Conservation (phyloP, 1,140 invertebrate species). For the Brachionus paranguensis region DNA sequence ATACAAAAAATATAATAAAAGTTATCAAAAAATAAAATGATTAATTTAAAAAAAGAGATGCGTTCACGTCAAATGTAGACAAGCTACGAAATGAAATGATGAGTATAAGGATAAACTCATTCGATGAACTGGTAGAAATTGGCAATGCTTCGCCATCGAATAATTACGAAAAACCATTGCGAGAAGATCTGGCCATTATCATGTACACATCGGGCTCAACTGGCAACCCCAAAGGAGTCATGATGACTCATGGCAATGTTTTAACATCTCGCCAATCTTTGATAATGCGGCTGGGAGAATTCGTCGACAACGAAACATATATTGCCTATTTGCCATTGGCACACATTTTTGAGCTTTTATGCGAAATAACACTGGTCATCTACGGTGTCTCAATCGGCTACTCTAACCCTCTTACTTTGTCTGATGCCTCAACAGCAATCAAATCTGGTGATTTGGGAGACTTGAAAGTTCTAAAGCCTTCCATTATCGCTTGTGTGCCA, state of each 20-base stretch:
- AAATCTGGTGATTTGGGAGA: slow-evolving; percentile 77
- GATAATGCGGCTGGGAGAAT: neutral
- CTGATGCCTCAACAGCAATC: slow-evolving; percentile 88
- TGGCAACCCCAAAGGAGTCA: slow-evolving; percentile 57
- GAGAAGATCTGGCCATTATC: slow-evolving; percentile 54
- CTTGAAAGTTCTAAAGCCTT: slow-evolving; percentile 79
- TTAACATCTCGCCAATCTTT: slow-evolving; percentile 61
- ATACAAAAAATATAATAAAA: neutral
- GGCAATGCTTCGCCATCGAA: neutral
- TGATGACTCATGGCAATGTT: slow-evolving; percentile 78
- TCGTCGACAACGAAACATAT: slow-evolving; percentile 71
- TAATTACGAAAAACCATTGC: neutral
- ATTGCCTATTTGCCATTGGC: slow-evolving; percentile 92
- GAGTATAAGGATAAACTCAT: neutral
- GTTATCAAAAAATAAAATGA: neutral
- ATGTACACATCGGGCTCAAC: slow-evolving; percentile 58
- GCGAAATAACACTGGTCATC: slow-evolving; percentile 60
- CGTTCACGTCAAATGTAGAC: neutral
- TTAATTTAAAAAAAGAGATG: neutral
- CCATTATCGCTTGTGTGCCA: slow-evolving; percentile 88
- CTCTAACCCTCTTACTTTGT: slow-evolving; percentile 85
- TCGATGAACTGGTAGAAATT: slow-evolving; percentile 1
- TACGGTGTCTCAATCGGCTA: slow-evolving; percentile 88
- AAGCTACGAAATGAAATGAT: neutral
- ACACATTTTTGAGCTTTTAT: slow-evolving; percentile 88